These are phyloP conservation scores for Iselma pallidipennis DNA, from an alignment of 2,888 invertebrate genomes.

Conservation along the genomic window DNA sequence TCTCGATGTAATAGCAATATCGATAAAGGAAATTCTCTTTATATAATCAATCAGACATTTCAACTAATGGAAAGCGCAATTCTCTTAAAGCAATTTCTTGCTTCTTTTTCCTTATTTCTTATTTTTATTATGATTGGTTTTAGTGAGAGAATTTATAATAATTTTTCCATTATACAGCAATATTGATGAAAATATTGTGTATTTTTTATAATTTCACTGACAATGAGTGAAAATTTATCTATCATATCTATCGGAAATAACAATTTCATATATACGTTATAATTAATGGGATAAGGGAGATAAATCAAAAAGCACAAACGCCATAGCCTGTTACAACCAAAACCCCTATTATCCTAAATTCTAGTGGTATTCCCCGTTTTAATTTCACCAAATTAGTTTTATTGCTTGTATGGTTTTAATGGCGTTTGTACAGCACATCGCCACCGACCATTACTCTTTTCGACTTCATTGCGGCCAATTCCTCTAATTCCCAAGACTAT, in stretches of 20 bases:
- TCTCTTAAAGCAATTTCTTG: slow-evolving; percentile 6
- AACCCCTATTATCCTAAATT: neutral
- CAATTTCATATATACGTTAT: too few relatives aligned
- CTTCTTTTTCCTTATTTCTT: neutral
- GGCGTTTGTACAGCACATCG: neutral
- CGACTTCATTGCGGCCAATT: neutral
- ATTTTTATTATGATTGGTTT: neutral
- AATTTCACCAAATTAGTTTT: slow-evolving; percentile 1
- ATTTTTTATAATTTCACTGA: too few relatives aligned
- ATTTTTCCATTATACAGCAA: too few relatives aligned
- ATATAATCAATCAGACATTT: slow-evolving; percentile 26
- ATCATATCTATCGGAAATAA: too few relatives aligned
- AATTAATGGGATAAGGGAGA: neutral
- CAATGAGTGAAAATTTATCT: too few relatives aligned
- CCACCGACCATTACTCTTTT: neutral
- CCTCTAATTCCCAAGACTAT: neutral
- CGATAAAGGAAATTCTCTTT: slow-evolving; percentile 27
- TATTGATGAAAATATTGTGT: too few relatives aligned
- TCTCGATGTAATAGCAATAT: slow-evolving; percentile 26
- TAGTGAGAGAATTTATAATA: neutral
- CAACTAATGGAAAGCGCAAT: slow-evolving; percentile 24
- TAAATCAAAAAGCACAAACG: neutral
- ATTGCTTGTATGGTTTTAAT: neutral
- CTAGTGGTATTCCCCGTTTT: neutral
- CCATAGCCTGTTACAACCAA: neutral